These are phyloP conservation scores for Cheilosia variabilis DNA, from an alignment of 2,888 invertebrate species.

Conservation along the genomic window DNA sequence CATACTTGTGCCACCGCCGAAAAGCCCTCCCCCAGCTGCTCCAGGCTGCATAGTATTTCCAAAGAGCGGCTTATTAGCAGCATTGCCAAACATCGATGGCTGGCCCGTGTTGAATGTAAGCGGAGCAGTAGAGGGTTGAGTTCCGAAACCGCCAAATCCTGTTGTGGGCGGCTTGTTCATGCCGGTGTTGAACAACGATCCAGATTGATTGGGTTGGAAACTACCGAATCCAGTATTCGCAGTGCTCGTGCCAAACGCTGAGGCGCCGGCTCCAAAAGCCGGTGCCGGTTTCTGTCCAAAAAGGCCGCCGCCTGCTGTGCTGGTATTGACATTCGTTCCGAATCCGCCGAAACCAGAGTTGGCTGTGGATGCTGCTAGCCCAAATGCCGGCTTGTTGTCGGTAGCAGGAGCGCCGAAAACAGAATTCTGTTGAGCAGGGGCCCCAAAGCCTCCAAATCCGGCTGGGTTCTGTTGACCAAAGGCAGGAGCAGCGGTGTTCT, in stretches of 20 bases:
- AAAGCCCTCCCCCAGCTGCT: slow-evolving; percentile 81
- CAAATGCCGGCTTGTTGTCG: slow-evolving; percentile 81
- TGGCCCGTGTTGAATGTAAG: slow-evolving; percentile 82
- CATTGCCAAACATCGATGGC: slow-evolving; percentile 85
- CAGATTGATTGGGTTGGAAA: slow-evolving; percentile 80
- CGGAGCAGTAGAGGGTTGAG: slow-evolving; percentile 80
- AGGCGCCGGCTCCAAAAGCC: slow-evolving; percentile 82
- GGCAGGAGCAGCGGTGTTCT: slow-evolving; percentile 84
- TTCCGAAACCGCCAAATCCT: slow-evolving; percentile 85
- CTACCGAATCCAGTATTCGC: slow-evolving; percentile 80
- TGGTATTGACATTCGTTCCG: slow-evolving; percentile 80
- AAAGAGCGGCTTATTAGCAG: slow-evolving; percentile 83
- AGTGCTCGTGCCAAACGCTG: slow-evolving; percentile 81
- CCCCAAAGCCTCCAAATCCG: slow-evolving; percentile 84
- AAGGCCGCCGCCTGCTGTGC: slow-evolving; percentile 83
- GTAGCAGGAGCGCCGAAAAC: slow-evolving; percentile 83
- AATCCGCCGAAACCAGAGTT: slow-evolving; percentile 83
- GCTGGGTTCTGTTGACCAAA: slow-evolving; percentile 80
- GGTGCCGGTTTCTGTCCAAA: slow-evolving; percentile 82
- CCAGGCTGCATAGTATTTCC: slow-evolving; percentile 79
- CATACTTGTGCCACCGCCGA: slow-evolving; percentile 83
- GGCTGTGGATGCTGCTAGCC: slow-evolving; percentile 78
- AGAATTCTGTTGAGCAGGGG: slow-evolving; percentile 79
- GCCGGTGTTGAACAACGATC: slow-evolving; percentile 81
- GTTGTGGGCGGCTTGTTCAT: slow-evolving; percentile 84